These are phyloP conservation scores for Tapera naevia DNA, from an alignment of 2,797 vertebrate species.

Conservation along the genomic window DNA sequence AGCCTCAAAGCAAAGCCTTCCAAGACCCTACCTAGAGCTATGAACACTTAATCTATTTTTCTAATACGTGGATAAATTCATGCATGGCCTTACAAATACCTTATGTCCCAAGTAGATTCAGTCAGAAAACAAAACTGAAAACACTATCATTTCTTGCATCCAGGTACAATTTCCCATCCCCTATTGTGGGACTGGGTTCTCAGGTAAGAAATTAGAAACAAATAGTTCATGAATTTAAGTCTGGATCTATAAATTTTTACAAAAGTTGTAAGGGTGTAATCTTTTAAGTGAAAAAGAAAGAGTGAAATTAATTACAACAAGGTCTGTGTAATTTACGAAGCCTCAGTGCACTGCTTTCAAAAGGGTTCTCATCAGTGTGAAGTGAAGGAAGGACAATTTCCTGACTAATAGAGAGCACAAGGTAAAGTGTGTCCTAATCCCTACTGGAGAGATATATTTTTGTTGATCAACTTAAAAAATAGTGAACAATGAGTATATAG, in stretches of 20 bases:
- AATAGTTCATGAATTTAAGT: not conserved
- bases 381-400: constrained; percentile 70
- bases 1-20: not conserved
- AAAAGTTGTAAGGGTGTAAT: not conserved
- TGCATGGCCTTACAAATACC: not conserved
- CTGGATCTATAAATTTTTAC: not conserved
- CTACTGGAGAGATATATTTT: not conserved
- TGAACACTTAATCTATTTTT: not conserved
- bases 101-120: not conserved
- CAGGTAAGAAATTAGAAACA: not conserved
- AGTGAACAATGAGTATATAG: not conserved
- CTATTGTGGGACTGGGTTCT: not conserved
- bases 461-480: constrained; percentile 66
- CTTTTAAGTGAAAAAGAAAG: constrained; percentile 13
- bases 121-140: not conserved
- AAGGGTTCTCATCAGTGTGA: constrained; percentile 60
- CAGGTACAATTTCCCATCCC: not conserved
- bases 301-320: constrained; percentile 64
- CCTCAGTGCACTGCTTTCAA: constrained; percentile 47
- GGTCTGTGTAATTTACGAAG: constrained; percentile 62
- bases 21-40: not conserved
- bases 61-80: not conserved
- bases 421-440: constrained; percentile 58
- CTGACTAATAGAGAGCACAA: constrained; percentile 39
- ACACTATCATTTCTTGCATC: not conserved